Percentiles rank a stretch among this genome's conserved stretches.
These are phyloP conservation scores for Euproctis similis DNA, from an alignment of 2,888 invertebrate genomes.

Conservation along the genomic window DNA sequence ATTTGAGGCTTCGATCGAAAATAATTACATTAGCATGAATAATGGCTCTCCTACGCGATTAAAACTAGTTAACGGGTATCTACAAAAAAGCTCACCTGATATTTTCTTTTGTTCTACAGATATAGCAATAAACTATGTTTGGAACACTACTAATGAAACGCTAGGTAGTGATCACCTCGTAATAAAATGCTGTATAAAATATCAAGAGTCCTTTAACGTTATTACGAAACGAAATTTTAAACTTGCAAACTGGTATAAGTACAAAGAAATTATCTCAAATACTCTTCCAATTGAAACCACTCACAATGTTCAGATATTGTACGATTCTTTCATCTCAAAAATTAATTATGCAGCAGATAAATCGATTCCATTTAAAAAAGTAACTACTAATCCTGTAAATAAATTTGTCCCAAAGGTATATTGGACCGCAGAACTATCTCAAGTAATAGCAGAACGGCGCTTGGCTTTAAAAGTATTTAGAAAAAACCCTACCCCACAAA, in stretches of 20 bases:
- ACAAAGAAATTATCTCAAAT: too few relatives aligned
- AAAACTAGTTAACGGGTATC: neutral
- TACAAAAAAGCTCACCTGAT: constrained; percentile 3
- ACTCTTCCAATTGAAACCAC: too few relatives aligned
- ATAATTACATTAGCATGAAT: neutral
- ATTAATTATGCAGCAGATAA: neutral
- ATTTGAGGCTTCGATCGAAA: neutral
- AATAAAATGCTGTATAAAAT: neutral
- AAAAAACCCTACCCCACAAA: neutral
- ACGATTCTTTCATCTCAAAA: neutral
- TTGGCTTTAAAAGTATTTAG: neutral
- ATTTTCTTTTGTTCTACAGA: constrained; percentile 1
- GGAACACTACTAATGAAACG: constrained; percentile 1
- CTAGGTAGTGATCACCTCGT: constrained; percentile 3
- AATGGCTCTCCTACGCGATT: constrained; percentile 2
- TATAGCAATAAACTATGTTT: constrained; percentile 2
- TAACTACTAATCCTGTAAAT: neutral
- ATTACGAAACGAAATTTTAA: constrained; percentile 1
- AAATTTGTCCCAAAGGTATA: neutral
- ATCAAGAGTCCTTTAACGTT: neutral
- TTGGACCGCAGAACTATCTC: neutral
- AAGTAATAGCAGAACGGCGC: neutral
- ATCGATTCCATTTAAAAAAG: neutral
- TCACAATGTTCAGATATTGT: too few relatives aligned
- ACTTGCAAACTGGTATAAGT: constrained; percentile 4